Evolutionary conservation across 2,797 vertebrate genomes (phyloP).

Genomic region (Gymnodraco acuticeps): DNA sequence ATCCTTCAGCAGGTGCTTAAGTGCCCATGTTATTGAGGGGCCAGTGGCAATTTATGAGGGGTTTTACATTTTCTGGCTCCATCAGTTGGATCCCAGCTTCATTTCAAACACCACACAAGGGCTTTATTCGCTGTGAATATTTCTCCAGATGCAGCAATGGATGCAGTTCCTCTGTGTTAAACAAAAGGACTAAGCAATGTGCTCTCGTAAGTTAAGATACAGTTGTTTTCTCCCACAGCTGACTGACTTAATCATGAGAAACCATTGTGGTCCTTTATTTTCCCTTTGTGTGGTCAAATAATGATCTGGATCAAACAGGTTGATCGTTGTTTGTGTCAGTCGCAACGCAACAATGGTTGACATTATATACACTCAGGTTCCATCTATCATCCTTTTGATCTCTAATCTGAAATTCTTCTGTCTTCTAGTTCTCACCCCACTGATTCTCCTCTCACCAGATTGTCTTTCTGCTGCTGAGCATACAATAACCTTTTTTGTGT

Average conservation of each 20-base stretch:
- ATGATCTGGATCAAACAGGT: slow-evolving; percentile 44
- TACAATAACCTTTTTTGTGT: slow-evolving; percentile 16
- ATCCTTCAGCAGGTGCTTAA: slow-evolving; percentile 74
- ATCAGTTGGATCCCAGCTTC: slow-evolving; percentile 47
- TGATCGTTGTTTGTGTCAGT: slow-evolving; percentile 58
- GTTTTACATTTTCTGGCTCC: slow-evolving; percentile 61
- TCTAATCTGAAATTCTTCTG: slow-evolving; percentile 21
- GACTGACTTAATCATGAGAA: slow-evolving; percentile 73
- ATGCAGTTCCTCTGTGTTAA: slow-evolving; percentile 59
- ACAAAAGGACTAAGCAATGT: slow-evolving; percentile 73
- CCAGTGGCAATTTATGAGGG: slow-evolving; percentile 61
- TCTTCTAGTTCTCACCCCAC: slow-evolving; percentile 26
- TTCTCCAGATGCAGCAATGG: slow-evolving; percentile 58
- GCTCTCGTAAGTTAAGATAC: slow-evolving; percentile 47
- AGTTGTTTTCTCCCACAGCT: slow-evolving; percentile 43
- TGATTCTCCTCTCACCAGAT: slow-evolving; percentile 25
- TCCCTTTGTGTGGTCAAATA: slow-evolving; percentile 44
- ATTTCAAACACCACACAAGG: slow-evolving; percentile 56
- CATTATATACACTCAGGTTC: slow-evolving; percentile 14
- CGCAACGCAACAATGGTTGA: slow-evolving; percentile 25
- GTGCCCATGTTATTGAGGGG: slow-evolving; percentile 67
- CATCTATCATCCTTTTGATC: slow-evolving; percentile 27
- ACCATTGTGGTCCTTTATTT: slow-evolving; percentile 17
- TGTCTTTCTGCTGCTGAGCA: slow-evolving; percentile 19
- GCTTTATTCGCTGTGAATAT: slow-evolving; percentile 68